Evolutionary conservation across 2,113 vertebrate species (phyloP), one percentile per base, ranked within the genome.

Genomic region (Forbesichthys papilliferus): DNA sequence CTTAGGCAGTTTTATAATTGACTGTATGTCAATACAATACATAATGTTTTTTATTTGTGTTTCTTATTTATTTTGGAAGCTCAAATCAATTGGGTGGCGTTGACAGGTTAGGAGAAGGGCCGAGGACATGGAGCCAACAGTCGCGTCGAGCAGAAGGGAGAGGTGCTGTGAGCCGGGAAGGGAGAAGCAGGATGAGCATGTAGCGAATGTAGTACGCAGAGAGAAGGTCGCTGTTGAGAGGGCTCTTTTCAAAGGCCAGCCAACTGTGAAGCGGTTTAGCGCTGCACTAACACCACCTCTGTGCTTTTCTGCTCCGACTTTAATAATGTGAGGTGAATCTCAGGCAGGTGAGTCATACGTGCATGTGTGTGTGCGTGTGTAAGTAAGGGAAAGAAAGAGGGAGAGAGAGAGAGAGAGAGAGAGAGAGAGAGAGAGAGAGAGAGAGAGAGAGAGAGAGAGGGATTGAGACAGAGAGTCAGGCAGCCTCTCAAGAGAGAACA

Each of bases 81-180:
- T 53, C 52, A n/a, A 57, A 13, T 18, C 55, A 57, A 10, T 18
- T 10, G 86, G 89, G 87, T 78, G 86, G 86, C 80, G 63, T 71
- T 55, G 66, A 66, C 74, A 64, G 75, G 73, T 70, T 66, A 75
- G 69, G 78, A 78, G 74, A 72, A 62, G 73, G 64, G 70, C 62
- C 67, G 46, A 78, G 83, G 78, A 82, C 77, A 59, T 69, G 34
- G n/a, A 76, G 83, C 73, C 82, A 81, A 83, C 74, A 64, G 69
- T 74, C 70, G 51, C 34, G 63, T 65, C 72, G 72, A 74, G 81
- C 36, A 42, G 73, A 84, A 58, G 74, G 65, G 84, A 81, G 83
- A 83, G 36, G 36, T 76, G 61, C 67, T 61, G 74, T 84, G 83
- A 88, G 85, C 87, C 86, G 82, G 81, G 67, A 69, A 16, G 68